Conservation (phyloP, 2,888 invertebrate genomes). For the Eupithecia abbreviata region DNA sequence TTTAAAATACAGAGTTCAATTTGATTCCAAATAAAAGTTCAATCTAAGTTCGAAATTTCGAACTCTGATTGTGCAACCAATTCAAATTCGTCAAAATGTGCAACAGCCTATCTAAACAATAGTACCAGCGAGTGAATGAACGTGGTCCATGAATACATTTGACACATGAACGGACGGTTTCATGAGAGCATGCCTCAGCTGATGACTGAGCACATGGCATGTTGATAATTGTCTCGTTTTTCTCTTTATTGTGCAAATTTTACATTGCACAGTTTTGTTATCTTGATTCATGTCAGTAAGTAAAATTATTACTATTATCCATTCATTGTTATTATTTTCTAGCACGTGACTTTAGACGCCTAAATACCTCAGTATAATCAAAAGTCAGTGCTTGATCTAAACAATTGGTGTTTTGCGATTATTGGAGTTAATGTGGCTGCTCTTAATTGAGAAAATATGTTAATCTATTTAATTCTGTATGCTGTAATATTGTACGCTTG, state of each 20-base stretch:
- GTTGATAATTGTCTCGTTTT: slow-evolving; percentile 9
- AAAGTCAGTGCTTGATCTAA: not conserved
- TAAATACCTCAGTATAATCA: not conserved
- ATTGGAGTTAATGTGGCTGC: not conserved
- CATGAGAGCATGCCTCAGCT: slow-evolving; percentile 19
- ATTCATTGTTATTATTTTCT: not conserved
- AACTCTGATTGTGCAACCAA: not conserved
- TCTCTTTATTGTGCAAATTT: not conserved
- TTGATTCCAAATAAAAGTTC: not conserved
- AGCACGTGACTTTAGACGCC: not conserved
- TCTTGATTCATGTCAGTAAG: not conserved
- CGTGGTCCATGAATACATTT: slow-evolving; percentile 46
- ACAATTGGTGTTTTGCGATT: not conserved
- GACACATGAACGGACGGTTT: slow-evolving; percentile 53
- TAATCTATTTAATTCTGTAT: too few species aligned
- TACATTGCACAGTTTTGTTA: not conserved
- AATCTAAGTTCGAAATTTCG: not conserved
- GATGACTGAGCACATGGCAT: slow-evolving; percentile 12
- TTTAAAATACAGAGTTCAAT: not conserved
- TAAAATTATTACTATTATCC: not conserved
- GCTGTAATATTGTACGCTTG: too few species aligned
- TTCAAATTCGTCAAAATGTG: not conserved
- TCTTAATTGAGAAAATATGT: too few species aligned
- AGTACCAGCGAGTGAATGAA: not conserved
- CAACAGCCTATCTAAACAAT: not conserved